phyloP scores from a whole-genome alignment of 2,888 invertebrate genomes.

The Steinernema hermaphroditum region DNA sequence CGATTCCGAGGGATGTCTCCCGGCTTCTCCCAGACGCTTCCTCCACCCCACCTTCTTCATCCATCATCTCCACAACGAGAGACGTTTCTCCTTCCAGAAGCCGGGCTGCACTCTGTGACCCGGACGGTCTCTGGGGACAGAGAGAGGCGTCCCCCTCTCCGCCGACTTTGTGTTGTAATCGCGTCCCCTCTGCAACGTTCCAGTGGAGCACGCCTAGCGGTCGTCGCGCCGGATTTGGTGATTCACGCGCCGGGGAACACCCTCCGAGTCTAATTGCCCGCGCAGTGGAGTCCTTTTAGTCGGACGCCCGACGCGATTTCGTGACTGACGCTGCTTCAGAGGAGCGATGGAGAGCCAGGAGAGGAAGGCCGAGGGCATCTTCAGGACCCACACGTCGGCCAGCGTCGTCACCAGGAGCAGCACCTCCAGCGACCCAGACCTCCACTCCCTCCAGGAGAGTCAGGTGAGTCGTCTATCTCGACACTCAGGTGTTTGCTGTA shows the following conservation, averaged over 20 bases:
- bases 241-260: slow-evolving; percentile 6
- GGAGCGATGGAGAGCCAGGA: neutral
- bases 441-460: neutral
- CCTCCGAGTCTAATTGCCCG: neutral
- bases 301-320: neutral
- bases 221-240: too few species aligned
- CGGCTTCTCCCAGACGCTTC: too few species aligned
- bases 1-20: too few species aligned
- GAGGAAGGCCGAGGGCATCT: neutral
- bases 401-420: slow-evolving; percentile 1
- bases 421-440: slow-evolving; percentile 6
- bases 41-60: too few species aligned
- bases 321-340: neutral
- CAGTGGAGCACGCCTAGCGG: neutral
- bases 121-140: too few species aligned
- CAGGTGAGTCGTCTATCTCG: too few species aligned
- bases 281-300: neutral
- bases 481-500: too few species aligned
- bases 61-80: too few species aligned
- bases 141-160: too few species aligned
- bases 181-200: neutral
- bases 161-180: neutral
- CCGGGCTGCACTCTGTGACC: too few species aligned
- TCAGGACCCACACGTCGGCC: neutral
- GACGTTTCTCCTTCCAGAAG: too few species aligned